Base-by-base conservation (phyloP, 2,888 invertebrate genomes). In the Zonitis immaculata region DNA sequence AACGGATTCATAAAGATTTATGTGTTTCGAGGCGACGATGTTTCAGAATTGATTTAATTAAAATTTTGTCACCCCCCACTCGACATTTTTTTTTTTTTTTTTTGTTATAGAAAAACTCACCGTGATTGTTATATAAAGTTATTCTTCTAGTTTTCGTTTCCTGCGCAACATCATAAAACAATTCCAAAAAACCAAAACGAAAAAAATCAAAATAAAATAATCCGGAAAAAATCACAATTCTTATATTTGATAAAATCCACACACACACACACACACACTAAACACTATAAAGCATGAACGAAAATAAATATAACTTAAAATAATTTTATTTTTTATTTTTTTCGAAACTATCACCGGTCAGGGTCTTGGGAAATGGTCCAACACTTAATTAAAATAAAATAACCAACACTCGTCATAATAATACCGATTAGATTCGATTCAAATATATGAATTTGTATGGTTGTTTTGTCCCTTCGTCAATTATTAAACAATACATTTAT, bases 1-100 rank as follows among this genome's bases (percentile, higher is more conserved):
- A 75, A 73, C 73, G 75, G 74, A 74, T 73, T 75, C 74, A 73
- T 73, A 74, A 71, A 73, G 75, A 76, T 76, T 75, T 75, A 75
- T 75, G 73, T 66, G 68, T 68, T 72, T 67, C 65, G 60, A 67
- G 67, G 70, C 70, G 71, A 70, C 68, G 70, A 69, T 70, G 66
- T 66, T 22, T 64, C 66, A 56, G 67, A 73, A 73, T 73, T 73
- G 74, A 73, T 74, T 74, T 72, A 73, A 73, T 73, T 73, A 70
- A 71, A 69, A 72, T 72, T 73, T 74, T 69, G 73, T 73, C 73
- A 70, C 64, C 58, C 63, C n/a, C n/a, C n/a, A n/a, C n/a, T n/a
- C 57, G 57, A 49, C 61, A 39, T 9, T 16, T 1, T 20, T 56
- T 53, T 61, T 61, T 61, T 59, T 18, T n/a, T 16, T 1, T 20